Evolutionary conservation across 1,140 invertebrate genomes (phyloP), one percentile per base, ranked within the genome.

Genomic region (Drosophila repleta): DNA sequence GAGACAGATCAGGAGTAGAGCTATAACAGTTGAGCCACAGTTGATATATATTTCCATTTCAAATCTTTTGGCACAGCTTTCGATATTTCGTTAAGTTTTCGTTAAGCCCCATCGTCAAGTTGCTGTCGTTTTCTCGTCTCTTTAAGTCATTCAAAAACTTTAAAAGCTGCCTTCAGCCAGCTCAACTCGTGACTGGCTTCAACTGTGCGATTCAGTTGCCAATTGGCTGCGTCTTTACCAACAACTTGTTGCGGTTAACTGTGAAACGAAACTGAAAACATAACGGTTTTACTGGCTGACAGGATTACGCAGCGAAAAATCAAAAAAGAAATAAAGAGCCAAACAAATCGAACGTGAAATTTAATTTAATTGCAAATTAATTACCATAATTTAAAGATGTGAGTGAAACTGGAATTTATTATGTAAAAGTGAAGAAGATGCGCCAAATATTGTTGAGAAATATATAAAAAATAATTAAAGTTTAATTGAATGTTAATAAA

Each of bases 151-250:
- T 69, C 20, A 15, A 85, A 77, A 85, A 87, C 74, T 85, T 85
- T 85, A 45, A 72, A 35, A 87, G 79, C 67, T 74, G 49, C 79
- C 57, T 46, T 57, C 61, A 74, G 17, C 62, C 24, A 20, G 29
- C 75, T 67, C 48, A 35, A 64, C 52, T 68, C 48, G 71, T 71
- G 17, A 39, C 37, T 68, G 56, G 67, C 66, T 64, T 21, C 37
- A 41, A 74, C 55, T 53, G 35, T 49, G 37, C 57, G 65, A 21
- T 66, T 89, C 75, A 90, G 85, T 90, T 82, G 78, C 70, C 73
- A 76, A 74, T 58, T 56, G 76, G 76, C 73, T 81, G 85, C 77
- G 81, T 58, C 79, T 66, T 74, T 67, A 61, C 60, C 69, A 73
- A 90, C 85, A 82, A 73, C 78, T 49, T 79, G 58, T 56, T 62